Percentiles rank a stretch among this genome's conserved stretches.
Evolutionary conservation across 1,140 invertebrate genomes (phyloP).

Genomic region (Muscidifurax raptorellus): DNA sequence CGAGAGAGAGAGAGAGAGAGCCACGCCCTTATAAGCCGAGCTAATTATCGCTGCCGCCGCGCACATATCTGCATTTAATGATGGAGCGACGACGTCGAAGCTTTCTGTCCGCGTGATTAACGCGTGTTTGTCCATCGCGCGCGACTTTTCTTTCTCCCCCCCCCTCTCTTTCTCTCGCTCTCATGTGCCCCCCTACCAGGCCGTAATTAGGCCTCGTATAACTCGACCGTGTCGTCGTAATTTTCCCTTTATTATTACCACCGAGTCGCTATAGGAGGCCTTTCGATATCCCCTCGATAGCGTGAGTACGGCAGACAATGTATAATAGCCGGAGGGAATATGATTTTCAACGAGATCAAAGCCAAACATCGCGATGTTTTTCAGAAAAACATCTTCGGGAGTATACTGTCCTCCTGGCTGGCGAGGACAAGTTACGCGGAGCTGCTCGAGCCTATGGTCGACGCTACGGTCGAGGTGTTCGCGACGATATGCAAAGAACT

Average conservation of each 20-base stretch:
- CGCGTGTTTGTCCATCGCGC: conserved; percentile 20
- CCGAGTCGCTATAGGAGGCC: too few relatives aligned
- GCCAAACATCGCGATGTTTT: conserved; percentile 16
- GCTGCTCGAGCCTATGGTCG: conserved; percentile 75
- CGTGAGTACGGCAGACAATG: too few relatives aligned
- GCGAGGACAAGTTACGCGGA: conserved; percentile 67
- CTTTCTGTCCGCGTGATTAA: conserved; percentile 8
- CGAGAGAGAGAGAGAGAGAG: background rate
- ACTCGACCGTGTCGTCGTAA: conserved; percentile 45
- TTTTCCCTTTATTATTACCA: conserved; percentile 54
- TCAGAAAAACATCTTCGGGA: conserved; percentile 81
- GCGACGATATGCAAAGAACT: conserved; percentile 78
- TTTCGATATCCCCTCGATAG: too few relatives aligned
- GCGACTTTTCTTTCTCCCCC: conserved; percentile 1
- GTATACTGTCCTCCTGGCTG: conserved; percentile 83
- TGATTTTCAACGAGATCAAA: background rate
- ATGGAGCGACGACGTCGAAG: conserved; percentile 35
- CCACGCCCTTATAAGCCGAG: conserved; percentile 22
- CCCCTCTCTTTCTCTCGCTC: background rate
- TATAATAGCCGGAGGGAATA: too few relatives aligned
- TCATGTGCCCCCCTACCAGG: background rate
- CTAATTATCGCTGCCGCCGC: conserved; percentile 13
- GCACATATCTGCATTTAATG: conserved; percentile 29
- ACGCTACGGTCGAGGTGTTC: conserved; percentile 80
- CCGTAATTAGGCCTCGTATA: conserved; percentile 62